Percentiles rank a stretch among this genome's conserved stretches.
Evolutionary conservation across 2,888 invertebrate genomes (phyloP).

Genomic region (Amphiduros pacificus): DNA sequence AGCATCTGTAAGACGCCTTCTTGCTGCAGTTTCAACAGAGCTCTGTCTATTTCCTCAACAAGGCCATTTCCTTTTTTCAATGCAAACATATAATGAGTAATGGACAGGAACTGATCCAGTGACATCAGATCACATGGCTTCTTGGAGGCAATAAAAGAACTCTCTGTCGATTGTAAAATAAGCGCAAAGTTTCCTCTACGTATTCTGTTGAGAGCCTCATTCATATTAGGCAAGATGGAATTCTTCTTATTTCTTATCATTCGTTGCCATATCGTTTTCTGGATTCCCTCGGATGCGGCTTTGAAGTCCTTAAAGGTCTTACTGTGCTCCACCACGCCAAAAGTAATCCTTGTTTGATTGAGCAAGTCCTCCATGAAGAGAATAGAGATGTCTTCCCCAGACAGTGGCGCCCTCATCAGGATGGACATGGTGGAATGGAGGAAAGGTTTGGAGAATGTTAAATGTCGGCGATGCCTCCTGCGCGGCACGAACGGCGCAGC

Average conservation of each 20-base stretch:
- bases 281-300: not conserved
- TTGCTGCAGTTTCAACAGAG: conserved; percentile 15
- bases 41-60: conserved; percentile 11
- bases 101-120: conserved; percentile 19
- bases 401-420: conserved; percentile 8
- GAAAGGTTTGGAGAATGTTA: conserved; percentile 21
- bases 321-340: conserved; percentile 17
- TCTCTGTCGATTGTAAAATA: conserved; percentile 22
- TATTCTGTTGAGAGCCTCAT: conserved; percentile 19
- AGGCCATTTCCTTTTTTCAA: conserved; percentile 15
- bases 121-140: conserved; percentile 22
- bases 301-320: conserved; percentile 7
- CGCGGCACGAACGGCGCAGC: conserved; percentile 17
- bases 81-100: conserved; percentile 24
- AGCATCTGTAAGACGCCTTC: conserved; percentile 18
- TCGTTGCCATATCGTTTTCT: conserved; percentile 1
- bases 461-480: not conserved
- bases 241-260: not conserved
- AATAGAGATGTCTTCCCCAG: conserved; percentile 11
- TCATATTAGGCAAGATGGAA: not conserved
- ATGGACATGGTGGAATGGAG: conserved; percentile 23
- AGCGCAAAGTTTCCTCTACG: conserved; percentile 18
- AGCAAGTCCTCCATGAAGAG: conserved; percentile 23
- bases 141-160: conserved; percentile 14
- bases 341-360: conserved; percentile 18